Evolutionary conservation across 2,797 vertebrate species (phyloP), one percentile per base, ranked within the genome.

Genomic region (Phoxinus dragarum): DNA sequence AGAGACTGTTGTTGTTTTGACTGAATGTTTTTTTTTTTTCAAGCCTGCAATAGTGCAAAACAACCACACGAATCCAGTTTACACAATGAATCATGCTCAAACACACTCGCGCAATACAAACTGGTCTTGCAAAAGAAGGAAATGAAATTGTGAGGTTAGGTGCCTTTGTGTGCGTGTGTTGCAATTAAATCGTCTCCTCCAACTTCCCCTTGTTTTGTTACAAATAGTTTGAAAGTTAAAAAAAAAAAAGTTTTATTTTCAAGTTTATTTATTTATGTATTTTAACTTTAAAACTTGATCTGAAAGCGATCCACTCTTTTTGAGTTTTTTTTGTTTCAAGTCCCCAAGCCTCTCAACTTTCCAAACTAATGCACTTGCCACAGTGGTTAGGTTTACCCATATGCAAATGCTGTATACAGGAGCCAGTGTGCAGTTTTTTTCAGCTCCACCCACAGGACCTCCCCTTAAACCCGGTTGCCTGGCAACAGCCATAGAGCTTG

Each of bases 391-490:
- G 59, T 76, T 27, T 54, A 52, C 69, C 72, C 38, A 81, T 81
- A 86, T 86, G 84, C 79, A 86, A 86, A 86, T 81, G 8, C 19
- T 31, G 38, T 1, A 66, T 9, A 17, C 67, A 54, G 56, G 40
- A 73, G 34, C 59, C 34, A 80, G 31, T 73, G 31, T 76, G 19
- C 61, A 66, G 82, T 44, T 76, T 44, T 47, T 71, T 61, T 52
- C 4, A 69, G 79, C 81, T 84, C 82, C 86, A 34, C 81, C 81
- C 59, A 86, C 59, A 23, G 21, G 81, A 73, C 42, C 69, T 52
- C 56, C 78, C 27, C 84, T 68, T 71, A 84, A 47, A 67, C 44
- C 36, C n/a, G 79, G 69, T 81, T 86, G 84, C 84, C 61, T 81
- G 61, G 79, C 78, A 76, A 66, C 84, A 69, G 84, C 79, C 79